Base-by-base conservation (phyloP, 1,140 invertebrate species). In the Papilio polytes region DNA sequence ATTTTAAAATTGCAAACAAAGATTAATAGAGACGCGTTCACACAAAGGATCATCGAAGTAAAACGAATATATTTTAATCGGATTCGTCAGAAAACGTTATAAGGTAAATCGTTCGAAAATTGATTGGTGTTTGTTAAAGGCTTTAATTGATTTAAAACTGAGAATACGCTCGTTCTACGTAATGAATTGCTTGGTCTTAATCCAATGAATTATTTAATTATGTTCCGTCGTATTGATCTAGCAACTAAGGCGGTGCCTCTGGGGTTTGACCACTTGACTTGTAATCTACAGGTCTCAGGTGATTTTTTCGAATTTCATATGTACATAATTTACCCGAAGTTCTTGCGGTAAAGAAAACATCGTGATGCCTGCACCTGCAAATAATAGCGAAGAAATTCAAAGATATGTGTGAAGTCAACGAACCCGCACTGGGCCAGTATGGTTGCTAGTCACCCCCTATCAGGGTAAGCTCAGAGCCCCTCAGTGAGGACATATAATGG, bases 11-110 rank as follows among this genome's bases (percentile, higher is more conserved):
- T 26, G 63, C 1, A 22, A 72, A 72, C 66, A 36, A 72, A 72
- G 7, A 70, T 10, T 59, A 7, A 59, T 59, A 9, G 20, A 59
- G 18, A 22, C 20, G 2, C 20, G n/a, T 8, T n/a, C 9, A 59
- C 26, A 70, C 22, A 70, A 70, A 31, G 26, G 26, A 70, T 15
- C 1, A 31, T 70, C 26, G 13, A 44, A 46, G 7, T 46, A 44
- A 73, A 36, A 41, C n/a, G n/a, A 76, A 76, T 48, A 76, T 76
- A 48, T 76, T 36, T 76, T 51, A 76, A 76, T 76, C 44, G 74
- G 22, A 76, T 76, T 51, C 73, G 41, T 92, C 89, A 59, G 93
- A 92, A 36, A 85, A 22, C 74, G 74, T 73, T 44, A 51, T 53
- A 74, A 74, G 73, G 73, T 46, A 76, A 76, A 76, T 51, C 74